These are phyloP conservation scores for Kryptolebias ocellatus DNA, from an alignment of 2,797 vertebrate genomes.

Conservation along the genomic window DNA sequence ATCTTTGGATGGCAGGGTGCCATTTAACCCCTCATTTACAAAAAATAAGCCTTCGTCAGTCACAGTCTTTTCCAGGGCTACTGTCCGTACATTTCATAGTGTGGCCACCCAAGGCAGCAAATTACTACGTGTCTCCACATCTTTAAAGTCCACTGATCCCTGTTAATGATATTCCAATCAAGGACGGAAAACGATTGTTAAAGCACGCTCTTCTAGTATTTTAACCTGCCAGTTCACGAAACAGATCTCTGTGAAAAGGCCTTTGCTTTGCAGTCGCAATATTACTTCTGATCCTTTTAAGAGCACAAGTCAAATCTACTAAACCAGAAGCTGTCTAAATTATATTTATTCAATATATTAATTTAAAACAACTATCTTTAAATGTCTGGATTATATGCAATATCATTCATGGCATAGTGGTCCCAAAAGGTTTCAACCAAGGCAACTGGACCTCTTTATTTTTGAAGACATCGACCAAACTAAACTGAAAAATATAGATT, in stretches of 20 bases:
- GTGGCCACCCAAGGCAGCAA: constrained; percentile 57
- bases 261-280: constrained; percentile 81
- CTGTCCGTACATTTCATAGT: constrained; percentile 58
- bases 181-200: constrained; percentile 43
- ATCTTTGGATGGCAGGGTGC: constrained; percentile 74
- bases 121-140: constrained; percentile 48
- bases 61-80: constrained; percentile 67
- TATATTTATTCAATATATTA: neutral
- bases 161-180: constrained; percentile 45
- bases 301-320: neutral
- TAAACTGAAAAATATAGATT: no score
- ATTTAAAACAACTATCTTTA: neutral
- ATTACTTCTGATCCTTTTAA: constrained; percentile 67
- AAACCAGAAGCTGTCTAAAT: neutral
- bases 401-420: no score
- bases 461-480: no score
- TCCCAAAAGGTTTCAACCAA: no score
- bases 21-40: constrained; percentile 82
- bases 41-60: constrained; percentile 70
- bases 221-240: constrained; percentile 75
- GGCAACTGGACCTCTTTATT: no score
- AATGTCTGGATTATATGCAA: neutral
- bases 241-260: constrained; percentile 79
- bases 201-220: constrained; percentile 66
- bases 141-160: constrained; percentile 48